Conservation (phyloP, 2,113 vertebrate genomes). For the Arizona elegans region DNA sequence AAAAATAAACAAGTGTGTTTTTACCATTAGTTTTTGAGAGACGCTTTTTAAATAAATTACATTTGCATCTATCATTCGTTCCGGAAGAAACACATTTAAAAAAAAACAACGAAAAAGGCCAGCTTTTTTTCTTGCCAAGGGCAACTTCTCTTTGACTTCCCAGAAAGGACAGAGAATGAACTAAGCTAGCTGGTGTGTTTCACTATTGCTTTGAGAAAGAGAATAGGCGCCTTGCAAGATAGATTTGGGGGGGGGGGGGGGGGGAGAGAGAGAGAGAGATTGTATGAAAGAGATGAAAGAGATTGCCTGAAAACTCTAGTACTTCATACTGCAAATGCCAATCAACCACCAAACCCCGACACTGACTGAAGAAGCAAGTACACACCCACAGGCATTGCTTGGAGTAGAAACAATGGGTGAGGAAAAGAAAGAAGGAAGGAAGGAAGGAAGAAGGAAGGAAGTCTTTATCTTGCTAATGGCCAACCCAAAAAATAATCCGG, state of each 20-base stretch:
- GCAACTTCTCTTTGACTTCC: not conserved
- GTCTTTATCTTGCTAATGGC: not conserved
- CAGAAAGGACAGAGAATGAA: not conserved
- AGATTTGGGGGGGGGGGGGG: too few species aligned
- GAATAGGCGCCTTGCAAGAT: not conserved
- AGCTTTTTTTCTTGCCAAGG: not conserved
- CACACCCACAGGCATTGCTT: constrained; percentile 69
- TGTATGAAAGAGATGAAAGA: not conserved
- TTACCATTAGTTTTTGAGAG: not conserved
- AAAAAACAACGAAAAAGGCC: not conserved
- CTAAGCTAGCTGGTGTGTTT: not conserved
- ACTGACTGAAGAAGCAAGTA: constrained; percentile 43
- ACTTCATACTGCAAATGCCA: not conserved
- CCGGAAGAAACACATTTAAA: not conserved
- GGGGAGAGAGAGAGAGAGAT: not conserved
- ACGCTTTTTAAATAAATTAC: not conserved
- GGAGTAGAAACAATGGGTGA: constrained; percentile 66
- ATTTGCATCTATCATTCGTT: not conserved
- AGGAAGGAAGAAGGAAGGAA: constrained; percentile 44
- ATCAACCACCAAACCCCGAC: not conserved
- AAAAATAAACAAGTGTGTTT: not conserved
- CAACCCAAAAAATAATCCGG: not conserved
- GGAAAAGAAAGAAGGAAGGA: constrained; percentile 33
- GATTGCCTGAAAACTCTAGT: not conserved
- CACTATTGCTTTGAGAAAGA: not conserved